Evolutionary conservation across 2,797 vertebrate species (phyloP).

Genomic region (Hippoglossus hippoglossus): DNA sequence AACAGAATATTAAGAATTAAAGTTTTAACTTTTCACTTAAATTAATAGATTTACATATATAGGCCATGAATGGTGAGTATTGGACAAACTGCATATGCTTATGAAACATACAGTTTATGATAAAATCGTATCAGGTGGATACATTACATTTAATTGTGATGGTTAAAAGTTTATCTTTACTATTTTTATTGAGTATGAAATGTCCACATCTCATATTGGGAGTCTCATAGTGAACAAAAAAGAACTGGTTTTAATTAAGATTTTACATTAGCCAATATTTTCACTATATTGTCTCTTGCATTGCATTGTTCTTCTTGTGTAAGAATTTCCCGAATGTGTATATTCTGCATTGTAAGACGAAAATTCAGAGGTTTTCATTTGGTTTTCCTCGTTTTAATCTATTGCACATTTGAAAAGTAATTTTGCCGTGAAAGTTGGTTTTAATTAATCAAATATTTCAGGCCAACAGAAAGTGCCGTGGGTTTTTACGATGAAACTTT

Average conservation of each 20-base stretch:
- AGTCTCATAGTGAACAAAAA: background rate
- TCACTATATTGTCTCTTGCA: background rate
- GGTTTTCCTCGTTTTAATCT: background rate
- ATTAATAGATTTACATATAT: background rate
- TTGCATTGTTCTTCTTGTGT: background rate
- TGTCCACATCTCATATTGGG: background rate
- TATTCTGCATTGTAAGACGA: background rate
- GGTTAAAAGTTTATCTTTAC: background rate
- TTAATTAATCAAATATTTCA: constrained; percentile 13
- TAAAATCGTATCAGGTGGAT: background rate
- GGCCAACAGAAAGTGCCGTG: background rate
- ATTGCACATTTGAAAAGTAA: background rate
- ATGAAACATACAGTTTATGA: background rate
- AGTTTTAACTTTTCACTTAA: background rate
- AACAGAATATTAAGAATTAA: too few relatives aligned
- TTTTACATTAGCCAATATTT: background rate
- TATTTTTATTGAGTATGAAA: too few relatives aligned
- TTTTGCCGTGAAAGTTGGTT: background rate
- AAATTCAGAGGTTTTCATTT: background rate
- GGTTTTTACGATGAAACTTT: constrained; percentile 19
- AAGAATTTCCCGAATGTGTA: background rate
- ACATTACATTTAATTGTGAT: background rate
- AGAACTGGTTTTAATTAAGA: background rate
- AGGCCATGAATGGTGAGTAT: too few relatives aligned
- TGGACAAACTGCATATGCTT: too few relatives aligned